A percentile compares a stretch with the other conserved stretches of the same genome.
Conservation (phyloP, 2,113 vertebrate species). For the Tychaedon coryphoeus region DNA sequence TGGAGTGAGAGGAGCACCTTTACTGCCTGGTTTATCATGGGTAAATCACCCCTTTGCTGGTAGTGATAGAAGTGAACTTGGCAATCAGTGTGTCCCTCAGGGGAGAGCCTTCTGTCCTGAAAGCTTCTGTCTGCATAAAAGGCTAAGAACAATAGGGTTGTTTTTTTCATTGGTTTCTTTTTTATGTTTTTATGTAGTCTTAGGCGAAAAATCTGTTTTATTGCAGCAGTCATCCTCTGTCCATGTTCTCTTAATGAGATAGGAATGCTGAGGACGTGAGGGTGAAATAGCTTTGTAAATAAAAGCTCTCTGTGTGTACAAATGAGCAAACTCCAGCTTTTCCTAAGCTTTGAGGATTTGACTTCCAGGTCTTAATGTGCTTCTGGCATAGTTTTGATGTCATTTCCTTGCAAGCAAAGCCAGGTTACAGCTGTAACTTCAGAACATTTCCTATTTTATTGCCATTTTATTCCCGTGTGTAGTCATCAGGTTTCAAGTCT, state of each 20-base stretch:
- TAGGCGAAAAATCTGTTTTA: not conserved
- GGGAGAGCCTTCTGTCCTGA: not conserved
- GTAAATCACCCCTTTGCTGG: not conserved
- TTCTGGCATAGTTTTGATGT: constrained; percentile 44
- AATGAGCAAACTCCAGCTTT: not conserved
- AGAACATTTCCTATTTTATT: constrained; percentile 32
- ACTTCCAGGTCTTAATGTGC: constrained; percentile 35
- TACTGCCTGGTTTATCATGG: not conserved
- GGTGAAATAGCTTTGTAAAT: constrained; percentile 24
- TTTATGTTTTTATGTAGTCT: not conserved
- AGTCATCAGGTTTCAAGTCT: not conserved
- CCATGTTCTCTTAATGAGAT: not conserved
- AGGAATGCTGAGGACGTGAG: constrained; percentile 1
- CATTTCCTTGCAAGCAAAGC: constrained; percentile 41
- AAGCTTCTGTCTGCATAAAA: not conserved
- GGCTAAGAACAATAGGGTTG: not conserved
- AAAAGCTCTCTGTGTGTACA: not conserved
- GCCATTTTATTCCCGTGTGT: not conserved
- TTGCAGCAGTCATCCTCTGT: not conserved
- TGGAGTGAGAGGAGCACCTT: not conserved
- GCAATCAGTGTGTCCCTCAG: not conserved
- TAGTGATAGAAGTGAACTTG: not conserved
- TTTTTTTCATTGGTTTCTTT: not conserved
- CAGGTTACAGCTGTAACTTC: constrained; percentile 7
- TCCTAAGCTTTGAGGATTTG: constrained; percentile 50